Evolutionary conservation across 2,888 invertebrate genomes (phyloP).

Genomic region (Cerastis rubricosa): DNA sequence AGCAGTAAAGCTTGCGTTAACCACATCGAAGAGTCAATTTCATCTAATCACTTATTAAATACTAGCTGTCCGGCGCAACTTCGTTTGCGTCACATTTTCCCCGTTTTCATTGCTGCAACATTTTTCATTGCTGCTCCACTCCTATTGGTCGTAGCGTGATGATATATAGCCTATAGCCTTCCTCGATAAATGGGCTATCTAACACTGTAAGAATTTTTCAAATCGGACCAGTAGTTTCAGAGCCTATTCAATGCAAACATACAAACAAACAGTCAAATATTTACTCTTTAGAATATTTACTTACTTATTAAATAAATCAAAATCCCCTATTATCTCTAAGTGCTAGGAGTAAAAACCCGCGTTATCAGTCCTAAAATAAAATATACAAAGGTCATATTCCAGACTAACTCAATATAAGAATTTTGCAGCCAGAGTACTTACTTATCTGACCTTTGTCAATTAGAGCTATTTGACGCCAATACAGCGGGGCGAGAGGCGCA

Average conservation of each 20-base stretch:
- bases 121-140: no score
- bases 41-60: neutral
- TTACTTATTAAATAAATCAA: neutral
- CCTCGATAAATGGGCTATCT: no score
- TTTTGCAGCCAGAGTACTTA: slow-evolving; percentile 24
- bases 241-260: no score
- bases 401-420: slow-evolving; percentile 28
- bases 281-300: no score
- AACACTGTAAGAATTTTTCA: no score
- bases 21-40: neutral
- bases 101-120: no score
- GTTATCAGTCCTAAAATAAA: neutral
- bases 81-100: no score
- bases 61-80: no score
- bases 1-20: neutral
- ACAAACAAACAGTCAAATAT: no score
- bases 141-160: no score
- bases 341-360: neutral
- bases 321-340: neutral
- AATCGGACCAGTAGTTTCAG: no score
- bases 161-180: no score
- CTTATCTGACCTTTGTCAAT: slow-evolving; percentile 51
- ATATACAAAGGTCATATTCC: neutral
- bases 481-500: neutral
- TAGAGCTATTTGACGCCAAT: slow-evolving; percentile 46